Conservation (phyloP, 2,113 vertebrate genomes). For the Nicator chloris region DNA sequence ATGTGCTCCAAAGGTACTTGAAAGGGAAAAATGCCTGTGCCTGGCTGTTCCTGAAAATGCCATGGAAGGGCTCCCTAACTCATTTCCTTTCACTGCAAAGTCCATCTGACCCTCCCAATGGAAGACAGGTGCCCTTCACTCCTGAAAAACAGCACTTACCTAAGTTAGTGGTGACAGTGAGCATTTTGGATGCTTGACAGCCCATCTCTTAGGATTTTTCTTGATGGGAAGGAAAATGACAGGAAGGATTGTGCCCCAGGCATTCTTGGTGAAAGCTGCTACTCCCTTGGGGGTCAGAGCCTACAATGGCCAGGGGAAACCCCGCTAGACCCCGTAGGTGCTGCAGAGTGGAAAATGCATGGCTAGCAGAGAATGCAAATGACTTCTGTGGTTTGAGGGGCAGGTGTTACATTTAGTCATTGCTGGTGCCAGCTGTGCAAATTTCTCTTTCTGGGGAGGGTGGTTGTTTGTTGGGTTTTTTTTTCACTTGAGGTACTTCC, state of each 20-base stretch:
- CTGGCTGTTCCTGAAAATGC: neutral
- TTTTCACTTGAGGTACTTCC: conserved; percentile 34
- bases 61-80: neutral
- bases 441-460: conserved; percentile 17
- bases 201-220: neutral
- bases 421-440: conserved; percentile 56
- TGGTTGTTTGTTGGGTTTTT: neutral
- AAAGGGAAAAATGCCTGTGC: neutral
- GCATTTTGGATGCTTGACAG: neutral
- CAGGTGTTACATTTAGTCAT: neutral
- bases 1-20: neutral
- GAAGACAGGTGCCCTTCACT: neutral
- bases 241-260: neutral
- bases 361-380: neutral
- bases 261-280: neutral
- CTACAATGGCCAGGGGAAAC: neutral
- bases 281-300: neutral
- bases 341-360: neutral
- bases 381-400: neutral
- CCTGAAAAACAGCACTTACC: neutral
- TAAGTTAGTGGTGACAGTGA: neutral
- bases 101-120: neutral
- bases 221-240: neutral
- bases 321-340: accelerated
- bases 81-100: neutral